A percentile compares a stretch with the other conserved stretches of the same genome.
Evolutionary conservation across 2,113 vertebrate species (phyloP).

Genomic region (Gymnobelideus leadbeateri): DNA sequence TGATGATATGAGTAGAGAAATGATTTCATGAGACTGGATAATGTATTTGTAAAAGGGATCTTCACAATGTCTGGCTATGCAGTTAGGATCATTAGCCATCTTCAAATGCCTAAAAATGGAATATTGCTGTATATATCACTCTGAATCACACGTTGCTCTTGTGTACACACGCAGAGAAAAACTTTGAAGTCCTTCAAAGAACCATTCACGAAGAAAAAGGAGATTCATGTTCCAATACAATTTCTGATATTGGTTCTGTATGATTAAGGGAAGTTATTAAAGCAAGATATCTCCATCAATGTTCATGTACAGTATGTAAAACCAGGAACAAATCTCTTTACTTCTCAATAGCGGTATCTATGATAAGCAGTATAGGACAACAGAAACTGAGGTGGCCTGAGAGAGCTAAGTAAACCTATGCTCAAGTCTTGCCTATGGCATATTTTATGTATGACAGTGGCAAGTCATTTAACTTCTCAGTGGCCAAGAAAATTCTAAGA

Average conservation of each 20-base stretch:
- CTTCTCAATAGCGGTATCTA: background rate
- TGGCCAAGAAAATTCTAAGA: background rate
- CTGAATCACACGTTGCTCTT: background rate
- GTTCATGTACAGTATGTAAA: background rate
- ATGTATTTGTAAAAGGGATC: background rate
- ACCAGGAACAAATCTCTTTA: background rate
- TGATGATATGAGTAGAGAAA: background rate
- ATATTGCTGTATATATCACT: background rate
- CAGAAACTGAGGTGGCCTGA: background rate
- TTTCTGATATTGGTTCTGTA: background rate
- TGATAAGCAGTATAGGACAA: background rate
- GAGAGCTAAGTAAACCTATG: background rate
- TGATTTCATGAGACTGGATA: background rate
- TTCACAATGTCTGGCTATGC: background rate
- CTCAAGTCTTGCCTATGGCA: background rate
- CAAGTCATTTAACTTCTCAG: background rate
- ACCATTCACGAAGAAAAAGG: background rate
- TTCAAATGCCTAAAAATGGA: background rate
- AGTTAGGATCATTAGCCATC: background rate
- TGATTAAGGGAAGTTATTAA: background rate
- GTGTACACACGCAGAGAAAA: background rate
- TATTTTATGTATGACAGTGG: background rate
- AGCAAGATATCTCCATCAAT: background rate
- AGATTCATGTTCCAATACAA: background rate
- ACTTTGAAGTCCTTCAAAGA: background rate